Percentiles rank a stretch among this genome's conserved stretches.
Evolutionary conservation across 2,797 vertebrate genomes (phyloP).

Genomic region (Halcyon leucocephala): DNA sequence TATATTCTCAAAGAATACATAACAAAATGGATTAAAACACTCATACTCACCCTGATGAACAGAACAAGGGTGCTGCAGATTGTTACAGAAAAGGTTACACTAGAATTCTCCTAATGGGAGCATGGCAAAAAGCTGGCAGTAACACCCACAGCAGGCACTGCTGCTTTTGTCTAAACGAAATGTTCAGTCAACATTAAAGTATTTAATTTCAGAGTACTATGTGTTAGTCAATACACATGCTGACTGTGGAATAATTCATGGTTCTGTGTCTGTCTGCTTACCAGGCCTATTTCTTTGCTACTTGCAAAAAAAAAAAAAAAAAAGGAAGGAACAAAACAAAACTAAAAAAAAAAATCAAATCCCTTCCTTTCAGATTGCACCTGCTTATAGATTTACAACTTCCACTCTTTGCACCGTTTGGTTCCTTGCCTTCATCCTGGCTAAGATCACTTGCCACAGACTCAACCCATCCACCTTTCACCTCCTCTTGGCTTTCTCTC

Average conservation of each 20-base stretch:
- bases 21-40: background rate
- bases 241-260: background rate
- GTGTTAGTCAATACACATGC: background rate
- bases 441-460: background rate
- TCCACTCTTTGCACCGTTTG: background rate
- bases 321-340: background rate
- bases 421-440: background rate
- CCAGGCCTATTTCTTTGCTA: background rate
- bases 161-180: background rate
- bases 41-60: background rate
- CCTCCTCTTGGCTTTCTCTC: slow-evolving; percentile 1
- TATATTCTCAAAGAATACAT: background rate
- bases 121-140: background rate
- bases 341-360: too few species aligned
- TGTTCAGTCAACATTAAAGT: accelerated
- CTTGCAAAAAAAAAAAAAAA: background rate
- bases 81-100: background rate
- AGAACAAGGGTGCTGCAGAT: background rate
- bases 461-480: slow-evolving; percentile 50
- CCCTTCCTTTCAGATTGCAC: background rate
- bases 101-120: background rate
- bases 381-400: background rate
- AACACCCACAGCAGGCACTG: background rate
- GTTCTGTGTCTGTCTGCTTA: background rate
- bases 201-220: background rate